Conservation (phyloP, 2,797 vertebrate genomes). For the Clarias pachynema region DNA sequence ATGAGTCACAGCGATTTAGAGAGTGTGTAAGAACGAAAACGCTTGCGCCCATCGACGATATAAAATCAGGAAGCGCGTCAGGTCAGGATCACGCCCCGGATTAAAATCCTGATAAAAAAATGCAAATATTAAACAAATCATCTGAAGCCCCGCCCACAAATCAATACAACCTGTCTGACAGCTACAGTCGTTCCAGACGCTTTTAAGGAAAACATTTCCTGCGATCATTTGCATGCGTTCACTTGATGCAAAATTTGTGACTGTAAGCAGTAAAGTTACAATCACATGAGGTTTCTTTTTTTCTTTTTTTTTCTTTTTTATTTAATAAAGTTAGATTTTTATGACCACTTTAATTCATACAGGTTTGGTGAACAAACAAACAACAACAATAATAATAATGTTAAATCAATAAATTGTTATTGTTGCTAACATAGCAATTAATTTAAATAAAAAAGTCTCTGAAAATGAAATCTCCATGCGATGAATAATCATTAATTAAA, state of each 20-base stretch:
- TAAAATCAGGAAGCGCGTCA: not conserved
- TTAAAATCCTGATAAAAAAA: not conserved
- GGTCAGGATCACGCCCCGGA: not conserved
- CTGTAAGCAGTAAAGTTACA: not conserved
- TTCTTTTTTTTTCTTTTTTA: not conserved
- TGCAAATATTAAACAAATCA: no score
- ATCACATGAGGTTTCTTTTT: not conserved
- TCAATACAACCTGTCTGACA: not conserved
- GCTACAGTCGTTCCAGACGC: not conserved
- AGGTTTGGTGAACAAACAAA: no score
- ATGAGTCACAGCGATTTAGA: conserved; percentile 17
- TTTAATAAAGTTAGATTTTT: no score
- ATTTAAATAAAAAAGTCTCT: no score
- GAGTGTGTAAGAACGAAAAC: not conserved
- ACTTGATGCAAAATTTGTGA: not conserved
- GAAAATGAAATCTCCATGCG: no score
- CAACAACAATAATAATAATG: no score
- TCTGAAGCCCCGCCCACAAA: not conserved
- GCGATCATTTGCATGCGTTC: not conserved
- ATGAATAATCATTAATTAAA: not conserved
- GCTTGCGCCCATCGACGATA: not conserved
- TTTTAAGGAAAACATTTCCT: not conserved
- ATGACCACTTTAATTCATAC: no score
- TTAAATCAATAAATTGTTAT: no score
- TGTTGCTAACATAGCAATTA: no score